phyloP scores from a whole-genome alignment of 2,888 invertebrate species.

The Apodemia mormo region DNA sequence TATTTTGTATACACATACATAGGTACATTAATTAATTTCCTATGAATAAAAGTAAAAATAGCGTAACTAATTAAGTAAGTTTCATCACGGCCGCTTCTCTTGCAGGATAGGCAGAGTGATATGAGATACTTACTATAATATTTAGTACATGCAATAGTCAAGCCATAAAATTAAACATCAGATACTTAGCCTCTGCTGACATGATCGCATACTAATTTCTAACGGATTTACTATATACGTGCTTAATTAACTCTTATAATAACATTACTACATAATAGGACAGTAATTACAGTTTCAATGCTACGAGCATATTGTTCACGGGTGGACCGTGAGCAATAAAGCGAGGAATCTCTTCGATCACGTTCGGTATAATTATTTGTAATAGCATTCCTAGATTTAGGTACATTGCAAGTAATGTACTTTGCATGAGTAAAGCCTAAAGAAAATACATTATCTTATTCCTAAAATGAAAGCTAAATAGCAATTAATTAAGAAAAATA shows the following conservation, averaged over 20 bases:
- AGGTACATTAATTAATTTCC: no score
- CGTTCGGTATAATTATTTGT: not conserved
- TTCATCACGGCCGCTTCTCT: no score
- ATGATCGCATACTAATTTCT: not conserved
- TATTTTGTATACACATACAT: no score
- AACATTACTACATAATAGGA: conserved; percentile 5
- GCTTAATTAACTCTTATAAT: not conserved
- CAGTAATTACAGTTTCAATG: conserved; percentile 11
- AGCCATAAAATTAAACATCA: not conserved
- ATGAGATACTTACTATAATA: no score
- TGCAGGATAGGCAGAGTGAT: no score
- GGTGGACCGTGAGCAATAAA: not conserved
- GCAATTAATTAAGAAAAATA: no score
- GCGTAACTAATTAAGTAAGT: no score
- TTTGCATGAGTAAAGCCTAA: not conserved
- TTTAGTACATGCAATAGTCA: no score
- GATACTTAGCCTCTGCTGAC: not conserved
- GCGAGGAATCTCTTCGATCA: not conserved
- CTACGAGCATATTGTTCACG: not conserved
- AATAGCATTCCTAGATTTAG: not conserved
- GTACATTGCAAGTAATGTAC: not conserved
- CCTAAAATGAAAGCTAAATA: no score
- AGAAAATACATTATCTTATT: not conserved
- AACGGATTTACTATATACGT: not conserved
- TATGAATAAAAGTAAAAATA: no score